Evolutionary conservation across 2,888 invertebrate species (phyloP).

Genomic region (Aquatica leii): DNA sequence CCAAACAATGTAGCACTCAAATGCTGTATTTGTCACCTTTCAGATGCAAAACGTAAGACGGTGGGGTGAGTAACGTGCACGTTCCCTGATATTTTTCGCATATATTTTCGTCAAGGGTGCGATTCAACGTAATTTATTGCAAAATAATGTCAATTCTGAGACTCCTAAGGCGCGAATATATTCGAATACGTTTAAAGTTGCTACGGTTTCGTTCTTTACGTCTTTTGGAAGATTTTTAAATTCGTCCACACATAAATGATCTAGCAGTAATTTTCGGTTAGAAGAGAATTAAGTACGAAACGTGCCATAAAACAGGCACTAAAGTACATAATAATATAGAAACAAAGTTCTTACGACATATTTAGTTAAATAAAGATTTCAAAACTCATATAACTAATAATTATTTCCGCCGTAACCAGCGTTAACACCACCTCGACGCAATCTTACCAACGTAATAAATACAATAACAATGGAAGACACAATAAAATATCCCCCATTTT

Average conservation of each 20-base stretch:
- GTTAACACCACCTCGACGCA: slow-evolving; percentile 37
- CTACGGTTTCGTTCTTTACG: slow-evolving; percentile 27
- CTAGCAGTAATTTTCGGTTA: too few species aligned
- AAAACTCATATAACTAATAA: slow-evolving; percentile 47
- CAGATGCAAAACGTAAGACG: slow-evolving; percentile 50
- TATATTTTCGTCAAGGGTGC: slow-evolving; percentile 56
- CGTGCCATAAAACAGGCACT: slow-evolving; percentile 18
- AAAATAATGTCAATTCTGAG: slow-evolving; percentile 58
- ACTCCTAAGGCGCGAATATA: slow-evolving; percentile 40
- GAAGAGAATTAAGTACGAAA: slow-evolving; percentile 3
- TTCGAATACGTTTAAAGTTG: slow-evolving; percentile 37
- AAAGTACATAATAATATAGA: slow-evolving; percentile 18
- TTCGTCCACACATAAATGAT: background rate
- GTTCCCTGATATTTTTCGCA: slow-evolving; percentile 53
- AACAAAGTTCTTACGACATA: slow-evolving; percentile 21
- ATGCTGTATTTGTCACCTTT: slow-evolving; percentile 58
- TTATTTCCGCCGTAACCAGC: slow-evolving; percentile 42
- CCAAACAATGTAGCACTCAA: slow-evolving; percentile 56
- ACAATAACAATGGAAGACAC: slow-evolving; percentile 41
- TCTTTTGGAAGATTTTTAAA: slow-evolving; percentile 25
- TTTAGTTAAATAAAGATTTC: slow-evolving; percentile 35
- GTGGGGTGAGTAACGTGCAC: slow-evolving; percentile 41
- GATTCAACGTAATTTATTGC: slow-evolving; percentile 58
- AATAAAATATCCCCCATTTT: slow-evolving; percentile 40
- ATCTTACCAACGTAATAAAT: slow-evolving; percentile 41